These are phyloP conservation scores for Sebastes alutus DNA, from an alignment of 2,797 vertebrate genomes.

Conservation along the genomic window DNA sequence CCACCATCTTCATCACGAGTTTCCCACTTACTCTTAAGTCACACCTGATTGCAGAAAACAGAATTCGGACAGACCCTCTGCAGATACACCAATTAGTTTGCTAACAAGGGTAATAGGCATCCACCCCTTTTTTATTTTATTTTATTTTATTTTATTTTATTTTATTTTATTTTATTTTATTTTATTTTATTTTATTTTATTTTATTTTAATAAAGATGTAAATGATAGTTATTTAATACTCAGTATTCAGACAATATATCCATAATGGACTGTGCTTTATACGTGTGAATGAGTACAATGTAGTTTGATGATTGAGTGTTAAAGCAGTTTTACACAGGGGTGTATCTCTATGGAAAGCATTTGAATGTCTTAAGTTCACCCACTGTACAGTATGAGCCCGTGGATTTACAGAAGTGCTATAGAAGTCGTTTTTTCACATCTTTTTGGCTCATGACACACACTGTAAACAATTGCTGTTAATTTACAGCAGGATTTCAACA, in stretches of 20 bases:
- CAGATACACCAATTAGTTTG: too few relatives aligned
- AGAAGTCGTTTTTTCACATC: not conserved
- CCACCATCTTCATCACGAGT: not conserved
- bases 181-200: too few relatives aligned
- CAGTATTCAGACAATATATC: not conserved
- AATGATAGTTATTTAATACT: not conserved
- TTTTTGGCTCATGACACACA: constrained; percentile 4
- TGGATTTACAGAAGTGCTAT: not conserved
- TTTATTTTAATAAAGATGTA: too few relatives aligned
- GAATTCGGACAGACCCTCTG: too few relatives aligned
- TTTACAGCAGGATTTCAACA: too few relatives aligned
- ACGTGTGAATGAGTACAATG: not conserved
- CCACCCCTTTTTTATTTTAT: too few relatives aligned
- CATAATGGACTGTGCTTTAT: not conserved
- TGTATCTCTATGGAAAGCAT: not conserved
- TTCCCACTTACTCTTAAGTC: too few relatives aligned
- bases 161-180: too few relatives aligned
- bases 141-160: too few relatives aligned
- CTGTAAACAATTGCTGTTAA: too few relatives aligned
- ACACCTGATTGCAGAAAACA: too few relatives aligned
- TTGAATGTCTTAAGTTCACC: not conserved
- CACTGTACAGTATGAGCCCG: not conserved
- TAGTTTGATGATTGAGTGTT: not conserved
- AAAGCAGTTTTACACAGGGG: not conserved
- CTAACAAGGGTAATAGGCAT: too few relatives aligned